A percentile compares a stretch with the other conserved stretches of the same genome.
Evolutionary conservation across 1,140 invertebrate species (phyloP).

Genomic region (Danaus plexippus): DNA sequence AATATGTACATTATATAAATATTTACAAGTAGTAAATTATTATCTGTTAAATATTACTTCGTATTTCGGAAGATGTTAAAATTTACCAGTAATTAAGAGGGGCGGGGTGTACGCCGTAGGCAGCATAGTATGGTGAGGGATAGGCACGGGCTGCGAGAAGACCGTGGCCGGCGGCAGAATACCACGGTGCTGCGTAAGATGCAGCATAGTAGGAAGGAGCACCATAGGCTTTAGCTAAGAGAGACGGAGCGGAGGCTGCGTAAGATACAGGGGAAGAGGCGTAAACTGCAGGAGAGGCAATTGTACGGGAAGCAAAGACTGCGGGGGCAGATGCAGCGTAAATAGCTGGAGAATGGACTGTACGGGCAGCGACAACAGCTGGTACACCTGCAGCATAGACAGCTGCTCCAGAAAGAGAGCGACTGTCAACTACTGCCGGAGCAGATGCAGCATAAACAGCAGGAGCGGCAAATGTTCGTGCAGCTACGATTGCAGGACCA

Average conservation of each 20-base stretch:
- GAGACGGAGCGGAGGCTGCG: too few species aligned
- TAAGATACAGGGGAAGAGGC: slow-evolving; percentile 4
- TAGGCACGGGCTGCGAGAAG: background rate
- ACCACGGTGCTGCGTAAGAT: slow-evolving; percentile 18
- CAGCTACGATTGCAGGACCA: slow-evolving; percentile 14
- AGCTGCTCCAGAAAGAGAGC: slow-evolving; percentile 7
- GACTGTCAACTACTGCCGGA: slow-evolving; percentile 4
- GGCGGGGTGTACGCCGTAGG: slow-evolving; percentile 17
- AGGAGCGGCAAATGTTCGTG: slow-evolving; percentile 19
- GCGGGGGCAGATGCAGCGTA: slow-evolving; percentile 13
- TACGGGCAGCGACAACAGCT: slow-evolving; percentile 8
- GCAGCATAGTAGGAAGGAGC: slow-evolving; percentile 19
- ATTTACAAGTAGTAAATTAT: slow-evolving; percentile 28
- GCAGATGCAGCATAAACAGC: slow-evolving; percentile 12
- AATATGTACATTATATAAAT: slow-evolving; percentile 37
- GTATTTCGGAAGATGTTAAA: slow-evolving; percentile 5
- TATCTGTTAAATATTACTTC: background rate
- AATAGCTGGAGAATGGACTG: slow-evolving; percentile 10
- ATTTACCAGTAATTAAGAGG: slow-evolving; percentile 12
- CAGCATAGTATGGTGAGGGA: slow-evolving; percentile 17
- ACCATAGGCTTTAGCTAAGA: too few species aligned
- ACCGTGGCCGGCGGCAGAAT: background rate
- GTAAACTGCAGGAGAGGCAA: slow-evolving; percentile 13
- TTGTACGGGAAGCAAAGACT: slow-evolving; percentile 9
- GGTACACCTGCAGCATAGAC: slow-evolving; percentile 18